These are phyloP conservation scores for Eristalis pertinax DNA, from an alignment of 2,888 invertebrate genomes.

Conservation along the genomic window DNA sequence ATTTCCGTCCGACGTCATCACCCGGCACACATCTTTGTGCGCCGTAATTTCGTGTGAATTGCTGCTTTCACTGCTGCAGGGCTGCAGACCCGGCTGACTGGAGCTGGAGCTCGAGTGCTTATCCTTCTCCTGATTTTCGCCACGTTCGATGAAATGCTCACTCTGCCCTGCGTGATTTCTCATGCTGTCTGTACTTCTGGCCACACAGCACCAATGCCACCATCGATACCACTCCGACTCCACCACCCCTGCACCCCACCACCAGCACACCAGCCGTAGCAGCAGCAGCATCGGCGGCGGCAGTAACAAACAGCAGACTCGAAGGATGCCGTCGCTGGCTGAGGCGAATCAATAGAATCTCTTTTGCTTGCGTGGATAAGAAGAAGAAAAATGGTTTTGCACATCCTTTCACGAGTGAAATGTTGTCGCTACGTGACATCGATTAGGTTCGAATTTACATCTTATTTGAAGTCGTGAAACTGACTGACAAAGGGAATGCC, in stretches of 20 bases:
- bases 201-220: slow-evolving; percentile 29
- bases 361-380: slow-evolving; percentile 58
- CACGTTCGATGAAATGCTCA: slow-evolving; percentile 55
- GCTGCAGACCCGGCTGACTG: background rate
- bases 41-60: slow-evolving; percentile 58
- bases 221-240: background rate
- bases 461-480: slow-evolving; percentile 64
- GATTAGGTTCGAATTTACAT: slow-evolving; percentile 72
- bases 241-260: background rate
- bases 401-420: slow-evolving; percentile 71
- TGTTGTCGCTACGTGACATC: slow-evolving; percentile 71
- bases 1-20: slow-evolving; percentile 19
- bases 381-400: slow-evolving; percentile 68
- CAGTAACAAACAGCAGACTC: too few species aligned
- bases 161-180: slow-evolving; percentile 58
- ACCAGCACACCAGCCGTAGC: background rate
- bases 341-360: slow-evolving; percentile 57
- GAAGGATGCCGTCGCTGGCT: background rate
- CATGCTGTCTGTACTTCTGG: slow-evolving; percentile 57
- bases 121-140: slow-evolving; percentile 58
- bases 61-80: slow-evolving; percentile 48
- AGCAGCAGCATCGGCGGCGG: slow-evolving; percentile 6
- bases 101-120: slow-evolving; percentile 8
- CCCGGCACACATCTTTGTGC: background rate
- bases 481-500: background rate